Evolutionary conservation across 1,140 invertebrate species (phyloP), one percentile per base, ranked within the genome.

Genomic region (Aphidius gifuensis): DNA sequence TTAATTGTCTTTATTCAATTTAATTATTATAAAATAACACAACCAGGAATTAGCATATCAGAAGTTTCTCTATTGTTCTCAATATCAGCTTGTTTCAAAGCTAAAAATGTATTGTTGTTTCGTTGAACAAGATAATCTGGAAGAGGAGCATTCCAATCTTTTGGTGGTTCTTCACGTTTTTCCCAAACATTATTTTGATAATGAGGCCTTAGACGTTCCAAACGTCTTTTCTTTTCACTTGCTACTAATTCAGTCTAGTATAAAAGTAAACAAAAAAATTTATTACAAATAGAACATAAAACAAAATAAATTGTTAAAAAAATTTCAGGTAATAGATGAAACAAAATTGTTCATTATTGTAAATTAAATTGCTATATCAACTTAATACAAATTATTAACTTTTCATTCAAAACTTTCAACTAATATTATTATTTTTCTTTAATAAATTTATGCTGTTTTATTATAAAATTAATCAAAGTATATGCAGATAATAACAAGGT

Each of bases 141-240:
- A 64, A 95, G 74, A 5, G 90, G 90, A 61, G 82, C 83, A 65
- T 87, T 85, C 92, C 92, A 96, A 73, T 93, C 87, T 62, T 79
- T 72, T 5, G 92, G 92, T 6, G 92, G 92, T 59, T 79, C 67
- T n/a, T 84, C 80, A 54, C 93, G 81, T 71, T 86, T 89, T 68
- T 87, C 80, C 93, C 93, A 96, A 16, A 89, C 83, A 72, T 90
- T 82, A 78, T 96, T 95, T 11, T 69, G 71, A 66, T 85, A 86
- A 74, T 93, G 90, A 1, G 84, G 81, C 46, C 73, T 72, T 57
- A 93, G 71, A 66, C 93, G 80, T 54, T 82, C 73, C 42, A 79
- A 58, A 60, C 88, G 82, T 11, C 91, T 79, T 23, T 76, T 66
- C 66, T 83, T 85, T 80, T 95, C 93, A 81, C 88, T 92, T 46